Base-by-base conservation (phyloP, 2,888 invertebrate genomes). In the Alentia gelatinosa region DNA sequence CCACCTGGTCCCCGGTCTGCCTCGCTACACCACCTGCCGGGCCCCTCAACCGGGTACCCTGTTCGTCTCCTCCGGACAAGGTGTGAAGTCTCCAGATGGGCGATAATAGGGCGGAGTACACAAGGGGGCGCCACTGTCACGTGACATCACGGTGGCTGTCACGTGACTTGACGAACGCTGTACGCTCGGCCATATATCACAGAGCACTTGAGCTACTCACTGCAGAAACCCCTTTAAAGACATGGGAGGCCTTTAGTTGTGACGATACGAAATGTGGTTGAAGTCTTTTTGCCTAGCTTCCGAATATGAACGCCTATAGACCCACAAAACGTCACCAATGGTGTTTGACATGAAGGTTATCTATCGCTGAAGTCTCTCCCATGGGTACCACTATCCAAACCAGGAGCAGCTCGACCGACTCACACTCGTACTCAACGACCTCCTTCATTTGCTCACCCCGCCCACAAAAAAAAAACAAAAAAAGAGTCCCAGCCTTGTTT, bases 61-160 rank as follows among this genome's bases (percentile, higher is more conserved):
- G 33, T 56, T n/a, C 56, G 56, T 12, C 56, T n/a, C n/a, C n/a
- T n/a, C n/a, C n/a, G n/a, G n/a, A n/a, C n/a, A n/a, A 86, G 47
- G 86, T 86, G 86, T 86, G 86, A 86, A 86, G 86, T 33, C 42
- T 47, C 15, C 42, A 42, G 86, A 42, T 50, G 86, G 86, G 86
- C 50, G 86, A 86, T 86, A 86, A 86, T 86, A 86, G 30, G 83
- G 33, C 47, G 26, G 47, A 26, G 47, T 33, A 42, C 86, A 86
- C 86, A 9, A 33, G 86, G 30, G 86, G 86, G 86, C 47, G 30
- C 33, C 30, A 40, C 86, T 26, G 86, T 86, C 86, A 86, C 47
- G 86, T 86, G 86, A 86, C 86, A 86, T 86, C 86, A 47, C 9
- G 47, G 47, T 5, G 30, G 5, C 42, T 47, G 86, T 86, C 86